Evolutionary conservation across 2,888 invertebrate genomes (phyloP), one percentile per base, ranked within the genome.

Genomic region (Acrobasis repandana): DNA sequence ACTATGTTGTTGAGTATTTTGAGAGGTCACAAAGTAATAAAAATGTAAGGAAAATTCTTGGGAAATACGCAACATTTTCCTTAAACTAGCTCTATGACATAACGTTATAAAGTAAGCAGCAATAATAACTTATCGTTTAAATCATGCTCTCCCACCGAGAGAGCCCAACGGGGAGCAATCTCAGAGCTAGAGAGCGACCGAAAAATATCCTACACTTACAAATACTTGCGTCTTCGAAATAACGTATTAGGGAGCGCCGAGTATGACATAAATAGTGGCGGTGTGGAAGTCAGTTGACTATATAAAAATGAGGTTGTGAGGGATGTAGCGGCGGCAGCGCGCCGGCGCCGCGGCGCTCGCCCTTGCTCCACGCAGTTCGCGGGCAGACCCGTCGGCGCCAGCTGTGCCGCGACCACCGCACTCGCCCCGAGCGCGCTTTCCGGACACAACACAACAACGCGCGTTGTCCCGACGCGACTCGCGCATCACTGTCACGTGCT

Each of bases 221-320:
- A 88, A 86, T 86, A 85, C 83, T 84, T 76, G 80, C 82, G 80
- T 83, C 83, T 79, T 86, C 82, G 85, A 90, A 89, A 88, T 88
- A 89, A 86, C 83, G 83, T 86, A 90, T 88, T 85, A 88, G 85
- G 84, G 83, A 86, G 83, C 83, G 83, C 79, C 82, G 85, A 86
- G 84, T 89, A 87, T 90, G 90, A 89, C 87, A 90, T 90, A 89
- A 90, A 89, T 90, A 90, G 89, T 88, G 85, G 84, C 84, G 84
- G 86, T 81, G 86, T 86, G 86, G 89, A 90, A 91, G 90, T 90
- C 90, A 90, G 88, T 90, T 83, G 88, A 90, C 88, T 91, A 88
- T 89, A 90, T 90, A 90, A 90, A 90, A 91, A 87, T 90, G 87
- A 85, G 87, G 83, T 79, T 86, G 84, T 83, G 79, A 81, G 82